Base-by-base conservation (phyloP, 2,888 invertebrate species). In the Scelioninae gen. 1 region DNA sequence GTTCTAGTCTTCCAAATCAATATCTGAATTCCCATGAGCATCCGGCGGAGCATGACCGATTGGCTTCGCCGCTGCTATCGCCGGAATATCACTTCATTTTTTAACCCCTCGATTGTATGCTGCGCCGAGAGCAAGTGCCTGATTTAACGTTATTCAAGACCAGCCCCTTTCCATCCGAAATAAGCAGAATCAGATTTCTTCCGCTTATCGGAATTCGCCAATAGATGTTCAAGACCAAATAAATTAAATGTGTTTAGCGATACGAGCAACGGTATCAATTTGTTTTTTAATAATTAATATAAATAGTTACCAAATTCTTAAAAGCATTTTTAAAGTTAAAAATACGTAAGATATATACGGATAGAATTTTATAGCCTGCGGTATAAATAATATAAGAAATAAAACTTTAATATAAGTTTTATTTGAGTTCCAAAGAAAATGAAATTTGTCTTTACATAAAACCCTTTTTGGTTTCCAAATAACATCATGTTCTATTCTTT, bases 21-120 rank as follows among this genome's bases (percentile, higher is more conserved):
- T 85, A 85, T 85, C 78, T 49, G 81, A 85, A 85, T 85, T 85
- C 85, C 72, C 85, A 79, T 79, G 82, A 83, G 83, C 55, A 72
- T 83, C 68, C 53, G 79, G 74, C 79, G 47, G 62, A 72, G 77
- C 85, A 85, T 85, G 85, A 83, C 81, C 82, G 82, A 85, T 85
- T 83, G 79, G 66, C 79, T 76, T 65, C 45, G 53, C 63, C 51
- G 47, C 60, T 58, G 56, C 56, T 62, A 80, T 80, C 77, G 53
- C 32, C 58, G 51, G 68, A 81, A 77, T 65, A 78, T 45, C 76
- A 75, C 71, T 83, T 81, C 71, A 71, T 72, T 75, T 83, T 80
- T 84, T 71, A 68, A 66, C 51, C 49, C 45, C 78, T 31, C 71
- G 29, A 74, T 78, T 74, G 69, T 66, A 51, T 60, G 63, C 49